These are phyloP conservation scores for Nudaria mundana DNA, from an alignment of 2,888 invertebrate species.

Conservation along the genomic window DNA sequence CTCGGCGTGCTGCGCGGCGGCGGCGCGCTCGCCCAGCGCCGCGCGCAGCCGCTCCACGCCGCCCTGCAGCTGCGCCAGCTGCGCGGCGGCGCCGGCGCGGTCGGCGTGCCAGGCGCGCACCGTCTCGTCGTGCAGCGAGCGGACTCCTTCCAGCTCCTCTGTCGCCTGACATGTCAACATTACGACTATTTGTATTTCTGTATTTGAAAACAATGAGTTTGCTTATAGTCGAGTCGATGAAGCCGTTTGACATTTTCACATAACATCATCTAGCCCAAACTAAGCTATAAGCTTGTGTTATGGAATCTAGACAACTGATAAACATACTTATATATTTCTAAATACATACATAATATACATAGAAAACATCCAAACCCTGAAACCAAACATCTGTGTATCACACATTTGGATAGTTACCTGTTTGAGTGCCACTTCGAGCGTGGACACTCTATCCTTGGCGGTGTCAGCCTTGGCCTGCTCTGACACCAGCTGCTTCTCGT, in stretches of 20 bases:
- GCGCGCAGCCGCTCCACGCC: constrained; percentile 28
- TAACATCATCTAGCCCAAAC: too few species aligned
- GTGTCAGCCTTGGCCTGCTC: constrained; percentile 83
- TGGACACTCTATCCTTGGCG: constrained; percentile 41
- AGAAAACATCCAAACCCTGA: too few species aligned
- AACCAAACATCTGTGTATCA: too few species aligned
- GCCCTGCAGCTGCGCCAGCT: constrained; percentile 34
- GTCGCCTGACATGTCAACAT: constrained; percentile 64
- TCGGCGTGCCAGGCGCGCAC: constrained; percentile 58
- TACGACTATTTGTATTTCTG: too few species aligned
- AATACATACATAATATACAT: too few species aligned
- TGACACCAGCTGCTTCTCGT: constrained; percentile 90
- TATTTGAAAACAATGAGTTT: too few species aligned
- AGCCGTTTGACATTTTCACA: too few species aligned
- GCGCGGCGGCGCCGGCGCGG: constrained; percentile 35
- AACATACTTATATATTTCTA: too few species aligned
- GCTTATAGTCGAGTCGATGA: too few species aligned
- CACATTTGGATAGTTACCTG: too few species aligned
- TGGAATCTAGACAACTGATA: too few species aligned
- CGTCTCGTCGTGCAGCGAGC: constrained; percentile 76
- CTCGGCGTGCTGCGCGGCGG: constrained; percentile 37
- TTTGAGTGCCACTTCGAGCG: constrained; percentile 54
- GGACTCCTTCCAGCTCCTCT: constrained; percentile 73
- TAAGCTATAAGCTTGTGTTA: too few species aligned
- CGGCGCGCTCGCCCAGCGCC: constrained; percentile 29